These are phyloP conservation scores for Acanthisitta chloris DNA, from an alignment of 2,113 vertebrate species.

Conservation along the genomic window DNA sequence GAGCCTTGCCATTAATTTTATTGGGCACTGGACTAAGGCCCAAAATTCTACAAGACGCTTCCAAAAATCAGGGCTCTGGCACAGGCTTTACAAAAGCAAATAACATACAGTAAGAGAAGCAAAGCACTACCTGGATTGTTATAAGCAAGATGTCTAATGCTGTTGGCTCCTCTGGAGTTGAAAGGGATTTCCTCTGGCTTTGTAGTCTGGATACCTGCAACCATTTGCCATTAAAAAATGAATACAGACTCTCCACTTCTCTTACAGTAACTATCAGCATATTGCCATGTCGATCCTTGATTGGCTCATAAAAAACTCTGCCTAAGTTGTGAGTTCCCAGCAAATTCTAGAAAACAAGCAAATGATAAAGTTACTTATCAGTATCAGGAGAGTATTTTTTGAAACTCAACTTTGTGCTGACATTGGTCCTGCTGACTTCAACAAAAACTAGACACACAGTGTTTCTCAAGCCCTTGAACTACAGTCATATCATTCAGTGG, in stretches of 20 bases:
- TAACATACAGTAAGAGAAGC: conserved; percentile 21
- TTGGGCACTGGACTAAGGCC: conserved; percentile 51
- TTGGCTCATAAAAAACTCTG: conserved; percentile 92
- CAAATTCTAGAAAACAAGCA: conserved; percentile 82
- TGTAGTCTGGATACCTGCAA: conserved; percentile 94
- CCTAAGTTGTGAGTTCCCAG: conserved; percentile 95
- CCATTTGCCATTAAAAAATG: conserved; percentile 93
- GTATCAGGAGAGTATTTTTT: background rate
- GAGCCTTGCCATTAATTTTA: conserved; percentile 62
- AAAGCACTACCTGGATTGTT: conserved; percentile 89
- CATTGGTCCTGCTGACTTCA: background rate
- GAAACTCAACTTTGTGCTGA: background rate
- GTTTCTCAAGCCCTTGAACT: background rate
- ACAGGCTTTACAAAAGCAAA: conserved; percentile 39
- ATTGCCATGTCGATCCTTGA: conserved; percentile 96
- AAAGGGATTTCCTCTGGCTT: conserved; percentile 97
- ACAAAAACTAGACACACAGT: background rate
- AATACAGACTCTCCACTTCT: conserved; percentile 88
- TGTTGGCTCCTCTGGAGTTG: conserved; percentile 95
- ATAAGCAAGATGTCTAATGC: conserved; percentile 95
- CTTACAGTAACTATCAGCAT: conserved; percentile 90
- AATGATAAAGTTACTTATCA: background rate
- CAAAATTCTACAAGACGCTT: conserved; percentile 39
- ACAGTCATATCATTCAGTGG: background rate
- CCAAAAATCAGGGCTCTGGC: conserved; percentile 46